A percentile compares a stretch with the other conserved stretches of the same genome.
These are phyloP conservation scores for Astropecten irregularis DNA, from an alignment of 53 echinoderm and acorn worm genomes.

Conservation along the genomic window DNA sequence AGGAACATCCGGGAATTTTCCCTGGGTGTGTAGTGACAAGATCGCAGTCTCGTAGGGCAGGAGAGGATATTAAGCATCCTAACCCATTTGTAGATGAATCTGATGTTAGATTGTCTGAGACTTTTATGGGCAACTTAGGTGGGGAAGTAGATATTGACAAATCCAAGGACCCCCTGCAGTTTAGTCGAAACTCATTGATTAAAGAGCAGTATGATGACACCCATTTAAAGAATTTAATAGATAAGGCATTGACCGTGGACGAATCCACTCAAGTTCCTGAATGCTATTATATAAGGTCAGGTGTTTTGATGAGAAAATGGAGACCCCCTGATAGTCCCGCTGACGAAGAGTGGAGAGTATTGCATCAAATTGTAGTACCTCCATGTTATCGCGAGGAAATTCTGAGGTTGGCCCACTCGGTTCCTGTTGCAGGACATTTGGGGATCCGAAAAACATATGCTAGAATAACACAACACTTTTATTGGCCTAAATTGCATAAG, in stretches of 20 bases:
- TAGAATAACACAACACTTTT: constrained; percentile 50
- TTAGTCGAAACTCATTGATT: constrained; percentile 1
- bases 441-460: constrained; percentile 57
- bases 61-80: background rate
- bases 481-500: constrained; percentile 48
- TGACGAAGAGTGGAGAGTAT: constrained; percentile 51
- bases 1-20: constrained; percentile 48
- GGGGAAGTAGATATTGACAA: background rate
- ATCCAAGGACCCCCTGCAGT: background rate
- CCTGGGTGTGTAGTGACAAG: constrained; percentile 68
- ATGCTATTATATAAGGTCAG: constrained; percentile 26
- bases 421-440: constrained; percentile 54
- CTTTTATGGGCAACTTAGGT: background rate
- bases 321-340: constrained; percentile 55
- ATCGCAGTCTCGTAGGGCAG: constrained; percentile 31
- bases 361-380: constrained; percentile 48
- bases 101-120: background rate
- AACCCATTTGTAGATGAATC: background rate
- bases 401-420: constrained; percentile 44
- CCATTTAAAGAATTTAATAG: background rate
- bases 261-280: constrained; percentile 26
- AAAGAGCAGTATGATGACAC: constrained; percentile 28
- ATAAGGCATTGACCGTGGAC: background rate
- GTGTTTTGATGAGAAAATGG: constrained; percentile 65
- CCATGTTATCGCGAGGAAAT: constrained; percentile 46